phyloP scores from a whole-genome alignment of 2,113 vertebrate species.

The Carassius carassius region DNA sequence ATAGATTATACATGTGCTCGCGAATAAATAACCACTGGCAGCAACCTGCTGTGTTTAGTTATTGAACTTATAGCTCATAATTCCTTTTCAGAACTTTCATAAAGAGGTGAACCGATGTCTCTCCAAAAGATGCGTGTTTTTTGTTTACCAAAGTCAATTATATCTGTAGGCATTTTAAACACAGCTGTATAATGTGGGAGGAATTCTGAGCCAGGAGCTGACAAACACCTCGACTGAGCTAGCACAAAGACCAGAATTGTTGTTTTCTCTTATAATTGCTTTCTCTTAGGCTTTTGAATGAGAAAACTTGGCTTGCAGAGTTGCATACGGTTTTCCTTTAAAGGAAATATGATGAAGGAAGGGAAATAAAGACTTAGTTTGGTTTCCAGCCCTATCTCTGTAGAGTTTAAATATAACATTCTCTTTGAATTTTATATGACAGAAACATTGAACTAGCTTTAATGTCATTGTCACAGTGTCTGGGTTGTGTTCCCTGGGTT shows the following conservation, averaged over 20 bases:
- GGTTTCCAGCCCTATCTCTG: not conserved
- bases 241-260: not conserved
- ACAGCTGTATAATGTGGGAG: not conserved
- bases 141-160: constrained; percentile 13
- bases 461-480: no score
- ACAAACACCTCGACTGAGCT: not conserved
- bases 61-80: constrained; percentile 69
- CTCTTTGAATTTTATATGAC: not conserved
- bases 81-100: constrained; percentile 68
- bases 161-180: constrained; percentile 26
- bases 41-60: constrained; percentile 65
- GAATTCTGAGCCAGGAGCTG: not conserved
- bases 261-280: constrained; percentile 12
- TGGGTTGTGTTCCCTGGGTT: no score
- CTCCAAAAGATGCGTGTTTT: constrained; percentile 31
- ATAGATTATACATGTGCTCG: constrained; percentile 69
- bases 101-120: not conserved
- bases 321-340: not conserved
- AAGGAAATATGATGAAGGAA: not conserved
- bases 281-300: not conserved
- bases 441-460: constrained; percentile 3
- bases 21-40: constrained; percentile 70
- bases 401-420: no score
- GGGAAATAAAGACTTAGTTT: not conserved
- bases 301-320: not conserved